These are phyloP conservation scores for Ophioninae sp. DNA, from an alignment of 2,888 invertebrate genomes.

Conservation along the genomic window DNA sequence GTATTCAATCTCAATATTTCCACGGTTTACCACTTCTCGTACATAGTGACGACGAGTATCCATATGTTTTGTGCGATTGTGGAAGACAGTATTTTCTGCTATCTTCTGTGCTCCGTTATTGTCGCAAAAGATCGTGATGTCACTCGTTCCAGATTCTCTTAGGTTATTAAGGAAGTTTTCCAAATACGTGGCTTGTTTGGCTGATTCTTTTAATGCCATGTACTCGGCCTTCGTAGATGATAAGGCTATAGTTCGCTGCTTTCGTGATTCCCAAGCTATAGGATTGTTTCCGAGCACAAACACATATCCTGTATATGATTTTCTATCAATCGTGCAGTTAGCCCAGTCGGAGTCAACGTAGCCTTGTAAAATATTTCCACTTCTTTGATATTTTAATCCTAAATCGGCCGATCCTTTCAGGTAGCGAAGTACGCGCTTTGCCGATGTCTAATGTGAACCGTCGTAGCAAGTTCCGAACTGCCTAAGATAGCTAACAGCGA, in stretches of 20 bases:
- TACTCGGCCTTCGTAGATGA: not conserved
- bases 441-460: constrained; percentile 65
- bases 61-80: constrained; percentile 49
- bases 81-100: constrained; percentile 34
- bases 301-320: constrained; percentile 63
- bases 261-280: constrained; percentile 54
- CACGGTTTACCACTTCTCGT: constrained; percentile 13
- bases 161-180: constrained; percentile 32
- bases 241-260: constrained; percentile 52
- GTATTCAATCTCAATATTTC: not conserved
- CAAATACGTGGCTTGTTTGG: constrained; percentile 51
- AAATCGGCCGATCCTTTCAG: constrained; percentile 61
- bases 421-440: constrained; percentile 65
- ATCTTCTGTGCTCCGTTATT: constrained; percentile 41
- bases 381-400: constrained; percentile 56
- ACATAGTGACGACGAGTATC: constrained; percentile 51
- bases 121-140: constrained; percentile 48
- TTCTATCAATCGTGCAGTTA: constrained; percentile 49
- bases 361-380: constrained; percentile 36
- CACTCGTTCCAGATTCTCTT: not conserved
- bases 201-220: constrained; percentile 34
- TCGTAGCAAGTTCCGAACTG: constrained; percentile 55
- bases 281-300: constrained; percentile 52
- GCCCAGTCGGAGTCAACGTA: constrained; percentile 67
- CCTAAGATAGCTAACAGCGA: no score